A percentile compares a stretch with the other conserved stretches of the same genome.
Evolutionary conservation across 2,888 invertebrate genomes (phyloP).

Genomic region (Dilophus febrilis): DNA sequence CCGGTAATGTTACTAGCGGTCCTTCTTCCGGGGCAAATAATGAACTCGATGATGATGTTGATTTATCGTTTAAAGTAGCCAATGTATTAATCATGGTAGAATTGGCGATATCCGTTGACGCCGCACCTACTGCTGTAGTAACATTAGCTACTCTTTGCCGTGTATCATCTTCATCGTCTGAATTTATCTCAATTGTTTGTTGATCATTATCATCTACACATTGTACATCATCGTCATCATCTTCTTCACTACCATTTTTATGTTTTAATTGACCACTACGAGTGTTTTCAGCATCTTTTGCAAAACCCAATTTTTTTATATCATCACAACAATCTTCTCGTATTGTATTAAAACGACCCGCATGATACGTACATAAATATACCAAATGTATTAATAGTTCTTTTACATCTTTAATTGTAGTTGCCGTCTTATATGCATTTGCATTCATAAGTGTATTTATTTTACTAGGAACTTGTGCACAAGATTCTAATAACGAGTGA

Average conservation of each 20-base stretch:
- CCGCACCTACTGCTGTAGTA: background rate
- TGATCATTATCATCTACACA: slow-evolving; percentile 29
- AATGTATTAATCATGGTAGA: no score
- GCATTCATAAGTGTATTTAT: slow-evolving; percentile 28
- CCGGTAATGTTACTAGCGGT: no score
- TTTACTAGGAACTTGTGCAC: slow-evolving; percentile 27
- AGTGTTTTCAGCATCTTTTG: slow-evolving; percentile 25
- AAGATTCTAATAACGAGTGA: slow-evolving; percentile 27
- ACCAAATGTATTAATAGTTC: slow-evolving; percentile 29
- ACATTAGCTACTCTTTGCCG: no score
- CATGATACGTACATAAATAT: slow-evolving; percentile 28
- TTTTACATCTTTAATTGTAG: slow-evolving; percentile 25
- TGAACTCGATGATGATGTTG: no score
- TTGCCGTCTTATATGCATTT: slow-evolving; percentile 28
- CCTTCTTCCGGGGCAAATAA: no score
- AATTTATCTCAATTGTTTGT: slow-evolving; percentile 26
- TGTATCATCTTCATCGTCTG: slow-evolving; percentile 26
- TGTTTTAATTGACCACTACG: slow-evolving; percentile 23
- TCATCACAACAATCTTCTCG: slow-evolving; percentile 28
- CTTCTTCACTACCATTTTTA: slow-evolving; percentile 27
- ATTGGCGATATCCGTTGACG: no score
- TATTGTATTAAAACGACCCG: slow-evolving; percentile 27
- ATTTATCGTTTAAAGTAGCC: no score
- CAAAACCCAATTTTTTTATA: slow-evolving; percentile 28
- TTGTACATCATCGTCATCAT: slow-evolving; percentile 29